Evolutionary conservation across 1,140 invertebrate species (phyloP), one percentile per base, ranked within the genome.

Genomic region (Listronotus oregonensis): DNA sequence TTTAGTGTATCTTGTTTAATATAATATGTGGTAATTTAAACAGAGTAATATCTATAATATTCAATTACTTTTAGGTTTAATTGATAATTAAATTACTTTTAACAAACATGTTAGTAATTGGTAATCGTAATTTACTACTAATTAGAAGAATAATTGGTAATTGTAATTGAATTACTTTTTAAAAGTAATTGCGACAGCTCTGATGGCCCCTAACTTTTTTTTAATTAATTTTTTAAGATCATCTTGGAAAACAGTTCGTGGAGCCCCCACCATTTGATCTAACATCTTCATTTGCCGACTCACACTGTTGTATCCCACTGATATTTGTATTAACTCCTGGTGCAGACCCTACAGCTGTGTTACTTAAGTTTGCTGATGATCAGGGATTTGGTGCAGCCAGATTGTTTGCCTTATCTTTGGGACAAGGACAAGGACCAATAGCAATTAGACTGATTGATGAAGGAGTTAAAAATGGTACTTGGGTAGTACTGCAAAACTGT

Each of bases 401-500:
- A 68, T 82, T 97, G 54, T 91, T 90, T 73, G 93, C 93, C 0
- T 78, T 98, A 18, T 97, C 95, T 0, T 80, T 98, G 50, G 96
- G 96, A 6, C 95, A 98, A 87, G 95, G 95, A 3, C 96, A 98
- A 81, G 92, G 91, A 64, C 94, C 86, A 34, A 93, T 96, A 71
- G 96, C 95, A 9, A 85, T 95, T 55, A 87, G 88, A 79, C 83
- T 96, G 81, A 94, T 98, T 44, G 89, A 94, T 51, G 89, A 93
- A 67, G 95, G 91, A 0, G 82, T 90, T 0, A 89, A 89, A 69
- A 85, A 84, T 55, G 94, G 94, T 21, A 88, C 88, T 54, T 98
- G 96, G 96, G 91, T 98, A 0, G 86, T 97, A 21, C 80, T 98
- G n/a, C 95, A 98, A 81, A 98, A 98, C 80, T 98, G 96, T 79